Base-by-base conservation (phyloP, 2,113 vertebrate genomes). In the Lagopus leucura region DNA sequence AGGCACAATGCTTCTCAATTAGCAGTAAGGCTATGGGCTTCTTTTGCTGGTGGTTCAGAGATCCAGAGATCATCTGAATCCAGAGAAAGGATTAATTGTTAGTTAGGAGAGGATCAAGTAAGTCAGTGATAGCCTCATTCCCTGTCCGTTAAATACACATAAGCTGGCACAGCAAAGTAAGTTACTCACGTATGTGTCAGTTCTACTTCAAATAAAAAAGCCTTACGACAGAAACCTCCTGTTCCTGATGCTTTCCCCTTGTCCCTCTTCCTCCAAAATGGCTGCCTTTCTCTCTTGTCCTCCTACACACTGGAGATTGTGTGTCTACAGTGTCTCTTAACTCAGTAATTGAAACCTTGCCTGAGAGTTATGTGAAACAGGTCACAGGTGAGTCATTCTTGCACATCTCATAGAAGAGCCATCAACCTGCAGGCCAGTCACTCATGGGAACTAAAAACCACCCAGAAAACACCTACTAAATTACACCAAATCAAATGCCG, bases 281-380 rank as follows among this genome's bases (percentile, higher is more conserved):
- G 14, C 43, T 84, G 11, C 32, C 43, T 75, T 90, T 48, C 42
- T 72, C 88, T 92, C 80, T 78, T 84, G 70, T 92, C 77, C 86
- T 94, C 88, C 91, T 79, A 93, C 91, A 27, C 34, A 4, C 34
- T 71, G 27, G 20, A n/a, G 84, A 30, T 64, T 76, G 80, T 81
- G 21, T 83, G 80, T 77, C 57, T 94, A 77, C 89, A 64, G 66
- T 88, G 86, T 84, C 79, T 92, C 79, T 90, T 94, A 79, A 79
- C 86, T 91, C 91, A 72, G 47, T 43, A 86, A 77, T 90, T 88
- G 72, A 54, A 54, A 88, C 47, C 69, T 81, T 92, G 58, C 83
- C 76, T 78, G 57, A 61, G 50, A 86, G 72, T 88, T 83, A 22
- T 2, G n/a, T 0, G 1, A 48, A 85, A 40, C 8, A 3, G 52